Percentiles rank a stretch among this genome's conserved stretches.
Evolutionary conservation across 2,113 vertebrate species (phyloP).

Genomic region (Psilopogon haemacephalus): DNA sequence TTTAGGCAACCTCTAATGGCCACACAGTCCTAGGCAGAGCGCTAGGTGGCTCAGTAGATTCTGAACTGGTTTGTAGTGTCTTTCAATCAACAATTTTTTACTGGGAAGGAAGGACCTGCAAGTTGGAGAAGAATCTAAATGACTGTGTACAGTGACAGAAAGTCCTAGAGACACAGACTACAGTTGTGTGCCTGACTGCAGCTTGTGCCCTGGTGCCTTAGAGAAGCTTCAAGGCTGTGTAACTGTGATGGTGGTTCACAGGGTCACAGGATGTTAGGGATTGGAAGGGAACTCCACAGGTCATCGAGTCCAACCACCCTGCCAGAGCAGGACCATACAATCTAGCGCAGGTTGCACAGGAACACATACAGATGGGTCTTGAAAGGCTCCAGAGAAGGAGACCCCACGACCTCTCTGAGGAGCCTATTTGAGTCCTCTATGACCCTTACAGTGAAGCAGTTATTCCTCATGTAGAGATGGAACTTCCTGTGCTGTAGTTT

Average conservation of each 20-base stretch:
- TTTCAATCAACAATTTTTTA: background rate
- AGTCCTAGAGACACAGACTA: background rate
- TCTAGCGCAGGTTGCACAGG: no score
- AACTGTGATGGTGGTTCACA: background rate
- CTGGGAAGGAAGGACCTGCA: background rate
- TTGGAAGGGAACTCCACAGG: no score
- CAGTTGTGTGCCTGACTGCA: background rate
- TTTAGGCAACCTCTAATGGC: background rate
- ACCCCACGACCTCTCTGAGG: no score
- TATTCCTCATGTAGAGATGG: no score
- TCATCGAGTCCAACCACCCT: no score
- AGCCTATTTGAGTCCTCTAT: no score
- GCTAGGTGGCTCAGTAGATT: background rate
- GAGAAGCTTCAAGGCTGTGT: background rate
- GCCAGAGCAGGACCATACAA: no score
- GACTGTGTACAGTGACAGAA: background rate
- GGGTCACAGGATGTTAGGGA: no score
- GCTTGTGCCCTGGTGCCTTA: background rate
- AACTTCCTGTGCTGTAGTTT: no score
- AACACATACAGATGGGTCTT: no score
- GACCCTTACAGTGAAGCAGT: no score
- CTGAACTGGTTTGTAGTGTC: background rate
- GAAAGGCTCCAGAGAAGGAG: no score
- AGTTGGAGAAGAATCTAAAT: background rate
- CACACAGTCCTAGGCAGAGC: background rate